Evolutionary conservation across 2,797 vertebrate genomes (phyloP).

Genomic region (Pogonophryne albipinna): DNA sequence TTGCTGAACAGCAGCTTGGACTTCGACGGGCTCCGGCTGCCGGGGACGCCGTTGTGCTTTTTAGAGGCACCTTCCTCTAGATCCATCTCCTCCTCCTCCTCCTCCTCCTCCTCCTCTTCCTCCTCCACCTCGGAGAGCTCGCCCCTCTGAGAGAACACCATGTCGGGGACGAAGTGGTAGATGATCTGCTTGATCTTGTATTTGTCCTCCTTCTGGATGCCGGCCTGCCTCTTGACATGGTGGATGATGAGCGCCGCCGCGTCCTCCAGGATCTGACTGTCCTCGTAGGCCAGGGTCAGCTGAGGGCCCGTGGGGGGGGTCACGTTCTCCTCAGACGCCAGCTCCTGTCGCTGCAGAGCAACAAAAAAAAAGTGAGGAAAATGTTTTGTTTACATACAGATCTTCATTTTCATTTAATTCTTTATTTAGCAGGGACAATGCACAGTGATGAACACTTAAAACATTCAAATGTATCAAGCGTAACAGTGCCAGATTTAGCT

Average conservation of each 20-base stretch:
- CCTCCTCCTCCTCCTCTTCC: slow-evolving; percentile 88
- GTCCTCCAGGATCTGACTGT: slow-evolving; percentile 97
- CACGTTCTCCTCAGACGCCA: slow-evolving; percentile 93
- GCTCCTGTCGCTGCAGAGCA: slow-evolving; percentile 92
- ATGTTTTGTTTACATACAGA: no score
- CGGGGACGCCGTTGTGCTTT: slow-evolving; percentile 94
- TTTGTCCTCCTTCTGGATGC: slow-evolving; percentile 99
- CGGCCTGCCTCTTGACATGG: slow-evolving; percentile 95
- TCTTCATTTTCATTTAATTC: no score
- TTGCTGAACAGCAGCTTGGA: slow-evolving; percentile 95
- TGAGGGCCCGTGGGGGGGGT: slow-evolving; percentile 90
- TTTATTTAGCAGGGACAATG: no score
- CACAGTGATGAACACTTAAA: no score
- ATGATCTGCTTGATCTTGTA: slow-evolving; percentile 99
- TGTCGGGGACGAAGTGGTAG: slow-evolving; percentile 97
- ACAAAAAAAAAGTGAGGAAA: neutral
- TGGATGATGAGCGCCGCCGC: slow-evolving; percentile 98
- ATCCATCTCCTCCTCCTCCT: slow-evolving; percentile 87
- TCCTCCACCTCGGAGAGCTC: slow-evolving; percentile 97
- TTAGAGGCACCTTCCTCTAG: slow-evolving; percentile 87
- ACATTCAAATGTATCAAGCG: no score
- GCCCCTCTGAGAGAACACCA: slow-evolving; percentile 95
- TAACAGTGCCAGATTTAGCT: no score
- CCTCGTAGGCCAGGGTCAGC: slow-evolving; percentile 92
- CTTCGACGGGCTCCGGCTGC: slow-evolving; percentile 85